Evolutionary conservation across 2,113 vertebrate species (phyloP), one percentile per base, ranked within the genome.

Genomic region (Neodon shergylaensis): DNA sequence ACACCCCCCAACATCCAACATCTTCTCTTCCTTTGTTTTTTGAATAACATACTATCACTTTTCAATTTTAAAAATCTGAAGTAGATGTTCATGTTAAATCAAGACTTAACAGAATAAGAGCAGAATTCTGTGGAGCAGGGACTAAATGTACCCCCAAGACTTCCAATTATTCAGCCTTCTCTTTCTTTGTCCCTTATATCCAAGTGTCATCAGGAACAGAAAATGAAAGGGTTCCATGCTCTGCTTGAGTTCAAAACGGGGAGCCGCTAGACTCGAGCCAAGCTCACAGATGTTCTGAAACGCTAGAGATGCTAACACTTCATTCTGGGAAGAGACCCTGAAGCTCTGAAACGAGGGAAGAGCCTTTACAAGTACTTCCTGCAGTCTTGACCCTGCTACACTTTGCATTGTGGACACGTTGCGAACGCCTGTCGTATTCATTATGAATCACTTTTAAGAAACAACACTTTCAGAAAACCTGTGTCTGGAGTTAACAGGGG

Each of bases 51-150:
- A 66, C 52, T 65, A 68, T 52, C 16, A 52, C 42, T 22, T 49
- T 49, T 36, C 26, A 8, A 3, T 88, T 91, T 21, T 49, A 89
- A 94, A 95, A 92, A 52, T 21, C 7, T 36, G 47, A 90, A 96
- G 77, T 19, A 85, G 28, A 90, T 92, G 66, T 49, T 78, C 74
- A 89, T 36, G 10, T 73, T 76, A 78, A 74, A 36, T 44, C 28
- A 73, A 26, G 47, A n/a, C 81, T 49, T 77, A 65, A 52, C 16
- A 63, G 49, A 52, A 31, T 10, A 17, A 31, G 44, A n/a, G 33
- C 54, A 70, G 70, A 77, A 87, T 58, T 76, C 85, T 61, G 6
- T 0, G 2, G 61, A 66, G 54, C 19, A 22, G 44, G 47, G 7
- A 86, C 13, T 49, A 70, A 86, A 31, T 0, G 0, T 17, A 1